Percentiles rank a stretch among this genome's conserved stretches.
Evolutionary conservation across 1,140 invertebrate genomes (phyloP).

Genomic region (Trachelipus rathkii): DNA sequence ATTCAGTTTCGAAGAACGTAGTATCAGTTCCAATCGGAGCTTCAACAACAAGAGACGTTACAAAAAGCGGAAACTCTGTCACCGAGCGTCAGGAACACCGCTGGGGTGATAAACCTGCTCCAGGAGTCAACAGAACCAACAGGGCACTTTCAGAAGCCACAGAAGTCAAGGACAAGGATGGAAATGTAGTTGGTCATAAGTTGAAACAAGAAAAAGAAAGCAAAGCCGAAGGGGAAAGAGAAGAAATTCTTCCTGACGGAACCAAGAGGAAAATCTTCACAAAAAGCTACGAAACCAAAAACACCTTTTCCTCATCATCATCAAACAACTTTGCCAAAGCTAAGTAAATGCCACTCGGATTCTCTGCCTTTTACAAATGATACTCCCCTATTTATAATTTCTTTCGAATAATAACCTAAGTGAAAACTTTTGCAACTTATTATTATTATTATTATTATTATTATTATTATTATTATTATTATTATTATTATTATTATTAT

Average conservation of each 20-base stretch:
- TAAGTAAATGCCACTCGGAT: conserved; percentile 20
- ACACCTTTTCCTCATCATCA: conserved; percentile 36
- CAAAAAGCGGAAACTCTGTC: conserved; percentile 29
- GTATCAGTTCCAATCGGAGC: conserved; percentile 29
- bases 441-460: too few species aligned
- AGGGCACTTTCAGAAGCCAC: conserved; percentile 36
- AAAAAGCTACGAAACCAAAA: conserved; percentile 43
- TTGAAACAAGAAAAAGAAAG: conserved; percentile 39
- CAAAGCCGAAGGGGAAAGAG: conserved; percentile 35
- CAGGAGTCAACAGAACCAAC: conserved; percentile 39
- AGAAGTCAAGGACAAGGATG: conserved; percentile 36
- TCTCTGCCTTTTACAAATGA: too few species aligned
- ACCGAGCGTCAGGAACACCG: conserved; percentile 42
- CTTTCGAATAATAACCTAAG: too few species aligned
- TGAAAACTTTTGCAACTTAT: too few species aligned
- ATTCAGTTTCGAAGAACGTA: conserved; percentile 27
- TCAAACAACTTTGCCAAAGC: conserved; percentile 36
- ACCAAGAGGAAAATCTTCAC: conserved; percentile 43
- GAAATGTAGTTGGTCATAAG: conserved; percentile 40
- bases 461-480: too few species aligned
- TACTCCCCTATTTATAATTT: too few species aligned
- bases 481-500: too few species aligned
- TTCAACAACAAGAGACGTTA: conserved; percentile 30
- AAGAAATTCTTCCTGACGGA: conserved; percentile 42
- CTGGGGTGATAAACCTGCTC: conserved; percentile 39